These are phyloP conservation scores for Ectemnius cavifrons DNA, from an alignment of 2,888 invertebrate species.

Conservation along the genomic window DNA sequence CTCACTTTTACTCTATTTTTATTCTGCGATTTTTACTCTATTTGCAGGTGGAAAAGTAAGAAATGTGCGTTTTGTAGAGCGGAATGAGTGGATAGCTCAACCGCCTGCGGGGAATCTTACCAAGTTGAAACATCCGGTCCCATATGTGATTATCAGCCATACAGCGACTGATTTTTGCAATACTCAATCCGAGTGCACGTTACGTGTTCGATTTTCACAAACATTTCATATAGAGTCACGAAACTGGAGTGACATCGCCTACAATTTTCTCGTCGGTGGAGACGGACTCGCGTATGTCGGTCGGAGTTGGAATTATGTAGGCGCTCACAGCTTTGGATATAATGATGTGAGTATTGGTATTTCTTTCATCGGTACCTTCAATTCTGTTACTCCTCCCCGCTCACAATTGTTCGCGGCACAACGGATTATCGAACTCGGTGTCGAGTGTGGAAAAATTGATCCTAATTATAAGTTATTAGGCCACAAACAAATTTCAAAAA, in stretches of 20 bases:
- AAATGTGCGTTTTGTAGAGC: slow-evolving; percentile 79
- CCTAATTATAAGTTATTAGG: slow-evolving; percentile 84
- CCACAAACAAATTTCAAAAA: slow-evolving; percentile 83
- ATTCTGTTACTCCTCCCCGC: slow-evolving; percentile 71
- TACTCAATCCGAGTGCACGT: slow-evolving; percentile 63
- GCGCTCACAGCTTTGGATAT: slow-evolving; percentile 85
- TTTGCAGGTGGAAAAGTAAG: slow-evolving; percentile 51
- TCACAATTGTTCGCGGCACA: slow-evolving; percentile 81
- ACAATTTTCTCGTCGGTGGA: slow-evolving; percentile 89
- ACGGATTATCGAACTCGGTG: slow-evolving; percentile 82
- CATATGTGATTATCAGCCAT: slow-evolving; percentile 72
- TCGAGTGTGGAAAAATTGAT: slow-evolving; percentile 81
- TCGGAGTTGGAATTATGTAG: slow-evolving; percentile 86
- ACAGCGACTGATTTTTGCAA: slow-evolving; percentile 73
- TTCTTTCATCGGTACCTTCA: slow-evolving; percentile 87
- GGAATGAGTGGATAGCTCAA: slow-evolving; percentile 85
- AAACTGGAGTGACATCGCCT: slow-evolving; percentile 85
- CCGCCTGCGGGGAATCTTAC: slow-evolving; percentile 75
- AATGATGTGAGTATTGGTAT: slow-evolving; percentile 85
- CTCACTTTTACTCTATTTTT: too few relatives aligned
- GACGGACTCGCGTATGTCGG: slow-evolving; percentile 87
- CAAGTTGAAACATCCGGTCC: slow-evolving; percentile 66
- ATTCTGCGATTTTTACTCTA: too few relatives aligned
- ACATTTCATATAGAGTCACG: slow-evolving; percentile 82
- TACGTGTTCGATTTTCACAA: slow-evolving; percentile 65